Base-by-base conservation (phyloP, 2,113 vertebrate species). In the Neodon shergylaensis region DNA sequence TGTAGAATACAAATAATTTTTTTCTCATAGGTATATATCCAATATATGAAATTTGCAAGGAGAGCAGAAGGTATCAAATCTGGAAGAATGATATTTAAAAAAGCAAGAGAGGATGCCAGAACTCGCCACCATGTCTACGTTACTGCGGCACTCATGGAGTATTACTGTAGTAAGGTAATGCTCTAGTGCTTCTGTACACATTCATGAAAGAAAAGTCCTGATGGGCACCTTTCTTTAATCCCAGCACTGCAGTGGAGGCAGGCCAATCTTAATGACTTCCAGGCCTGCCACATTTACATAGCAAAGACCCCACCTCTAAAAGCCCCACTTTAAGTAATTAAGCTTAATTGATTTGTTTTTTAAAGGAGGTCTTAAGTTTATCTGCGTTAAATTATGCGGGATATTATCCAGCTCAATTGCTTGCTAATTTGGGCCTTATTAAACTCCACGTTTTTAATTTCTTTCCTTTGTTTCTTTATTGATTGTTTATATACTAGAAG, bases 41-140 rank as follows among this genome's bases (percentile, higher is more conserved):
- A 99, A 82, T 99, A 99, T 95, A 99, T 99, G 99, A 99, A 99
- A 98, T 99, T 99, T 97, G 99, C 99, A 83, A 99, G 99, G 97
- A 98, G 99, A 98, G 99, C 99, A 33, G 99, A 99, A 98, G 99
- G 99, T 88, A 99, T 99, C 96, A 99, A 99, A 97, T 99, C 99
- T 6, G 99, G 99, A 89, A 99, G 99, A 92, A 98, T 99, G 98
- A 99, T 99, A 98, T 99, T 99, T 98, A 99, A 99, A 98, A 99
- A 99, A 94, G 99, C 99, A n/a, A 98, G 99, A 96, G 99, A 99
- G 97, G 99, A 99, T 94, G 90, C 97, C 11, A 99, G 99, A 92
- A 99, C 99, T 0, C 99, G 99, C 77, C 99, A 99, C 95, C 99
- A 99, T 39, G 99, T 99, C 96, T 99, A 99, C 24, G 99, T 99